These are phyloP conservation scores for Centropus unirufus DNA, from an alignment of 2,113 vertebrate species.

Conservation along the genomic window DNA sequence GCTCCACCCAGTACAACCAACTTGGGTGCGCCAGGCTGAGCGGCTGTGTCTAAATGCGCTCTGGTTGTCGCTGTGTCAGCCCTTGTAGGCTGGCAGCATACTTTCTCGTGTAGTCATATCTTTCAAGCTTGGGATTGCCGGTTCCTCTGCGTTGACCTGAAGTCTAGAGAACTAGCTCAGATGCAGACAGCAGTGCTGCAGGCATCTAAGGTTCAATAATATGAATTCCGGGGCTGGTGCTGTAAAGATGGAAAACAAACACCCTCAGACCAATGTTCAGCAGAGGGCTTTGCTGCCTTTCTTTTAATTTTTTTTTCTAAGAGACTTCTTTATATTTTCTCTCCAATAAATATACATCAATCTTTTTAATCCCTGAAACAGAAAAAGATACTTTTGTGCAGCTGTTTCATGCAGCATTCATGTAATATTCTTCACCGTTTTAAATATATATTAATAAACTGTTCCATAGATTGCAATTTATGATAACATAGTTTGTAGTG, in stretches of 20 bases:
- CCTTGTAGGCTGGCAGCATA: not conserved
- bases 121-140: not conserved
- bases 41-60: not conserved
- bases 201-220: not conserved
- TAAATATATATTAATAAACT: not conserved
- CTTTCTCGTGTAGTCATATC: not conserved
- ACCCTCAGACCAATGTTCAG: not conserved
- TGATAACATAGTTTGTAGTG: not conserved
- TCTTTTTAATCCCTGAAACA: not conserved
- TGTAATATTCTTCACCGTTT: not conserved
- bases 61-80: conserved; percentile 23
- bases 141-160: not conserved
- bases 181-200: not conserved
- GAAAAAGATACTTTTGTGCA: not conserved
- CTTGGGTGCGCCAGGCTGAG: not conserved
- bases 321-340: not conserved
- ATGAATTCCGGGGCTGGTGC: not conserved
- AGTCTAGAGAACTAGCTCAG: not conserved
- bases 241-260: not conserved
- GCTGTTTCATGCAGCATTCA: not conserved
- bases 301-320: not conserved
- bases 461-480: not conserved
- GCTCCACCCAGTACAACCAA: not conserved
- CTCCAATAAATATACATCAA: not conserved
- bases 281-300: not conserved